phyloP scores from a whole-genome alignment of 2,888 invertebrate genomes.

The Cheilosia vulpina region DNA sequence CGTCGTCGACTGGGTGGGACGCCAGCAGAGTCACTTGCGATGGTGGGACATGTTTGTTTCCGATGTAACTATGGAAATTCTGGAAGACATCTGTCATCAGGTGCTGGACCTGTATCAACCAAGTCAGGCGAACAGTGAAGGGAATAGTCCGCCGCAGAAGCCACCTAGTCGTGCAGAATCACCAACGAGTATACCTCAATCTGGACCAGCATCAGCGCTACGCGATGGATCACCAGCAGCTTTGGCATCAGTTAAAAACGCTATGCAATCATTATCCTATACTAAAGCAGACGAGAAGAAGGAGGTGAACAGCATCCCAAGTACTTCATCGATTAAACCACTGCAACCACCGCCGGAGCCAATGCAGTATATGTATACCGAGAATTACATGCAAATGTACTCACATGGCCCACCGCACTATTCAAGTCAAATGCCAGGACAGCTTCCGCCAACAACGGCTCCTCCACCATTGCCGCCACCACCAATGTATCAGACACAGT shows the following conservation, averaged over 20 bases:
- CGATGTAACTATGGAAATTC: constrained; percentile 95
- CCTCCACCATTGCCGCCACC: constrained; percentile 79
- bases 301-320: constrained; percentile 80
- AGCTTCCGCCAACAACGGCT: constrained; percentile 78
- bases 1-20: constrained; percentile 95
- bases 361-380: constrained; percentile 81
- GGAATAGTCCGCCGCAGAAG: constrained; percentile 85
- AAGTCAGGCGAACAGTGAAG: constrained; percentile 86
- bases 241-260: constrained; percentile 11
- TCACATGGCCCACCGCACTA: constrained; percentile 79
- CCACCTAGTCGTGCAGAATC: constrained; percentile 86
- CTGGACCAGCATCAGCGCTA: constrained; percentile 41
- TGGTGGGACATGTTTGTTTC: constrained; percentile 99
- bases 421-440: constrained; percentile 74
- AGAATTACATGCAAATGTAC: constrained; percentile 84
- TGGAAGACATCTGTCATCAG: constrained; percentile 99
- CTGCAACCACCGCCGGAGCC: constrained; percentile 75
- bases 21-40: constrained; percentile 89
- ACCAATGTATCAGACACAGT: constrained; percentile 72
- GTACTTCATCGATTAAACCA: constrained; percentile 80
- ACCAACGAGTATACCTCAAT: constrained; percentile 78
- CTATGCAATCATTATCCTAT: constrained; percentile 12
- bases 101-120: constrained; percentile 95
- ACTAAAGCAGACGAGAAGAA: constrained; percentile 59
- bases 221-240: constrained; percentile 47